These are phyloP conservation scores for Manduca sexta DNA, from an alignment of 1,140 invertebrate species.

Conservation along the genomic window DNA sequence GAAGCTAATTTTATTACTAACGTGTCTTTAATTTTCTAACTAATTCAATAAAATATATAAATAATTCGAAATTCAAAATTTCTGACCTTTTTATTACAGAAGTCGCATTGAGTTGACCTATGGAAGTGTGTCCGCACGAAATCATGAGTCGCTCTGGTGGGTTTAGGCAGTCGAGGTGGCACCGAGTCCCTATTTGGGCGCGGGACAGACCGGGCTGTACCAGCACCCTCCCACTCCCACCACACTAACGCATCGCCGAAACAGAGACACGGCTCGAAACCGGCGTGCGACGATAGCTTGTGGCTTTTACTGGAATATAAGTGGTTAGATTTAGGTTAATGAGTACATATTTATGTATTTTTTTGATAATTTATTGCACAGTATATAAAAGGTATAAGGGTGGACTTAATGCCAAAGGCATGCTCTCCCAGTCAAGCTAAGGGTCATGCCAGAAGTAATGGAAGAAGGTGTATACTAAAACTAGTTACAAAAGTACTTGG, in stretches of 20 bases:
- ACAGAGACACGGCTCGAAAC: conserved; percentile 91
- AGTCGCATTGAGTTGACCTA: conserved; percentile 90
- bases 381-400: too few relatives aligned
- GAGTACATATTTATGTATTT: too few relatives aligned
- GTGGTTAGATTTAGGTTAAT: background rate
- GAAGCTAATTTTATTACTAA: too few relatives aligned
- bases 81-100: conserved; percentile 91
- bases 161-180: conserved; percentile 29
- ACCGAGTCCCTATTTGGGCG: conserved; percentile 31
- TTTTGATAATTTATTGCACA: too few relatives aligned
- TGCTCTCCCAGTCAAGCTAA: too few relatives aligned
- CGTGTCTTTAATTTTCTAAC: too few relatives aligned
- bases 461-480: too few relatives aligned
- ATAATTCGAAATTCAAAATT: background rate
- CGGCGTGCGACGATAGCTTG: conserved; percentile 82
- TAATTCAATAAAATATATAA: background rate
- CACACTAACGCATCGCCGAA: conserved; percentile 91
- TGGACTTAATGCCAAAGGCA: too few relatives aligned
- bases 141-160: conserved; percentile 75
- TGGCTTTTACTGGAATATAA: conserved; percentile 73
- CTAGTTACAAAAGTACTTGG: too few relatives aligned
- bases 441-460: too few relatives aligned
- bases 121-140: conserved; percentile 91
- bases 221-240: conserved; percentile 80
- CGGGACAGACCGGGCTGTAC: conserved; percentile 27